Conservation (phyloP, 2,797 vertebrate genomes). For the Chrosomus eos region DNA sequence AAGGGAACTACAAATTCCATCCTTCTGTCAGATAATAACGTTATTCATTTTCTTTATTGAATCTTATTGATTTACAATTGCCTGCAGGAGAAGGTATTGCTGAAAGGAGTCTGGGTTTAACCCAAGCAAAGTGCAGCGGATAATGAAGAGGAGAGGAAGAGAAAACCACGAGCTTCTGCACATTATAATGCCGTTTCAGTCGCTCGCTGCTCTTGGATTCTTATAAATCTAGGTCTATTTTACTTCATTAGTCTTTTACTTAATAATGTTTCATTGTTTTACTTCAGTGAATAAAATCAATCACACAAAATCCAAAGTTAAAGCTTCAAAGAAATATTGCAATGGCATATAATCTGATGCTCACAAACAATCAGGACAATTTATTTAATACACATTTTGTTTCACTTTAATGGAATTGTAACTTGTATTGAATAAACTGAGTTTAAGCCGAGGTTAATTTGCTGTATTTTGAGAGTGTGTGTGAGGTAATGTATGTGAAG, state of each 20-base stretch:
- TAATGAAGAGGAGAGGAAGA: neutral
- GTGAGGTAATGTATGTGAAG: neutral
- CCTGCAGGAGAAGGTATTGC: conserved; percentile 26
- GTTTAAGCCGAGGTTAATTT: neutral
- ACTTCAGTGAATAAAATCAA: conserved; percentile 37
- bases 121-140: conserved; percentile 21
- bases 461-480: neutral
- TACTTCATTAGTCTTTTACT: neutral
- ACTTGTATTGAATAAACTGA: neutral
- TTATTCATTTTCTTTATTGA: conserved; percentile 61
- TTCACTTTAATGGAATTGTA: neutral
- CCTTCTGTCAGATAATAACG: conserved; percentile 45
- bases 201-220: neutral
- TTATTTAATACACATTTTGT: neutral
- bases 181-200: neutral
- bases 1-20: conserved; percentile 54
- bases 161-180: neutral
- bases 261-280: conserved; percentile 35
- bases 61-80: conserved; percentile 60
- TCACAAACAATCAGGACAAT: neutral
- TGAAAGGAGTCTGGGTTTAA: conserved; percentile 22
- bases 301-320: conserved; percentile 34
- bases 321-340: neutral
- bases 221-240: neutral
- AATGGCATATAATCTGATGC: neutral